A percentile compares a stretch with the other conserved stretches of the same genome.
phyloP scores from a whole-genome alignment of 2,888 invertebrate genomes.

The Epistrophella euchroma region DNA sequence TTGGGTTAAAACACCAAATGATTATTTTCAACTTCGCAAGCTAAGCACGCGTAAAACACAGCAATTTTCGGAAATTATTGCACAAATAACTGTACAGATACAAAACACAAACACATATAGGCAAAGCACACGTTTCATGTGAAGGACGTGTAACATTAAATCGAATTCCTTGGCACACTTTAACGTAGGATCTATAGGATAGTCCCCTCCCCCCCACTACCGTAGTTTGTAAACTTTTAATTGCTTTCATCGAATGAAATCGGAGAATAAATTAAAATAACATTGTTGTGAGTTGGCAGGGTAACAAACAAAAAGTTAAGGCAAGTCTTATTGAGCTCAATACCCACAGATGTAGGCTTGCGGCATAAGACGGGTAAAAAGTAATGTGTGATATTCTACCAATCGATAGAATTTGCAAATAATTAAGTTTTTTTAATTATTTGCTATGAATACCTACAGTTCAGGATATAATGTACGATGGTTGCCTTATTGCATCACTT shows the following conservation, averaged over 20 bases:
- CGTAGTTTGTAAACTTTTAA: constrained; percentile 51
- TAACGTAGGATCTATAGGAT: not conserved
- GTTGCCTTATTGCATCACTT: not conserved
- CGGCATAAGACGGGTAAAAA: not conserved
- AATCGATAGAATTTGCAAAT: constrained; percentile 12
- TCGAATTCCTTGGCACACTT: constrained; percentile 1
- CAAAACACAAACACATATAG: not conserved
- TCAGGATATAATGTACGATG: not conserved
- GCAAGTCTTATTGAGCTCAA: constrained; percentile 18
- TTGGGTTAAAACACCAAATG: constrained; percentile 27
- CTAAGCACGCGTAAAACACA: not conserved
- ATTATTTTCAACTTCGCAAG: not conserved
- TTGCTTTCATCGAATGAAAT: constrained; percentile 53
- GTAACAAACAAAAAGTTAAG: constrained; percentile 20
- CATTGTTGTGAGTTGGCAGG: constrained; percentile 13
- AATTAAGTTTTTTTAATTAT: constrained; percentile 15
- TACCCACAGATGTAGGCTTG: too few relatives aligned
- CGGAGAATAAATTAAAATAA: constrained; percentile 24
- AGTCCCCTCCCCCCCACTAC: not conserved
- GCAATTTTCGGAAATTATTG: constrained; percentile 8
- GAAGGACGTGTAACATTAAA: not conserved
- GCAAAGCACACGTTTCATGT: not conserved
- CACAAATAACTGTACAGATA: not conserved
- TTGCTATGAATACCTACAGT: not conserved
- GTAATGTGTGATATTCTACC: constrained; percentile 10